Base-by-base conservation (phyloP, 2,113 vertebrate genomes). In the Eleginops maclovinus region DNA sequence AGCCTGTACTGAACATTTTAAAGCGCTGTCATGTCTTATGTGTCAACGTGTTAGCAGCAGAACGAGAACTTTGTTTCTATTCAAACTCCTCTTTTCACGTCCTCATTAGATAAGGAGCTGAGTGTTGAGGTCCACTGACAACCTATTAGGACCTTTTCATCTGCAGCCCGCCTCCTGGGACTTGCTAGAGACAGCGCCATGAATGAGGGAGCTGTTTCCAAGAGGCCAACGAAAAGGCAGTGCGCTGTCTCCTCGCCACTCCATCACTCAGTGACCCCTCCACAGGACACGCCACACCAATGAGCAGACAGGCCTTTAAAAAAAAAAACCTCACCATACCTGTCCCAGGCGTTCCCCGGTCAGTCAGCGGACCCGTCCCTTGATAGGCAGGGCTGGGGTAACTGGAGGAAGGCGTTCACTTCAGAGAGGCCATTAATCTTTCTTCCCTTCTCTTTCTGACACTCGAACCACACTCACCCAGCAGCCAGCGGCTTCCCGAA, bases 401-500 rank as follows among this genome's bases (percentile, higher is more conserved):
- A 79, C 77, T 28, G 75, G 83, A 89, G 88, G 80, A 88, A 82
- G 77, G 88, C 79, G 79, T 82, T 82, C 31, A 47, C 86, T 89
- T 90, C 83, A 88, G 72, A 81, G 74, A 81, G 75, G 82, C 79
- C 92, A 93, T 94, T 93, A 93, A 94, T 95, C 93, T 94, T 93
- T 90, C 91, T 93, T 79, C 77, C 81, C 81, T 89, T 91, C 88
- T 88, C 88, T 79, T 79, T 87, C 68, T 90, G 90, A 91, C 82
- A 94, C 85, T 70, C 90, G 83, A 94, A 87, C 86, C 85, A 71
- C 68, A 87, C 79, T 59, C 83, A 75, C 85, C 84, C 91, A 88
- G 88, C 69, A 65, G 71, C 72, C 26, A 26, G 73, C 63, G 58
- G 44, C 89, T 91, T 87, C 61, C 64, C 87, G 87, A 47, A 84